Percentiles rank a stretch among this genome's conserved stretches.
Conservation (phyloP, 2,797 vertebrate species). For the Crocodylus rhombifer region DNA sequence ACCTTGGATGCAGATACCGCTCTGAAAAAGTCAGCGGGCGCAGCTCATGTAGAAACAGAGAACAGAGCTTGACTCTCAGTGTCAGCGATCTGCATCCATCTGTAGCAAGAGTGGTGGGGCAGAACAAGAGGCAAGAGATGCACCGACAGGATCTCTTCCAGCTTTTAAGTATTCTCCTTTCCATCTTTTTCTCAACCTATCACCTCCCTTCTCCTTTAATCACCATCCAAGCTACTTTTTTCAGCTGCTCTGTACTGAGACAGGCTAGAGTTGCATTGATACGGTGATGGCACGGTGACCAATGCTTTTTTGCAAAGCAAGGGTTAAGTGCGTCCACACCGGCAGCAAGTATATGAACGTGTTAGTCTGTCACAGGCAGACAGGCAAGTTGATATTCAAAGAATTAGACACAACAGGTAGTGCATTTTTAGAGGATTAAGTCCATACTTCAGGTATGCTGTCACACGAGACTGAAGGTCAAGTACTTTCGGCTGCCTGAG, state of each 20-base stretch:
- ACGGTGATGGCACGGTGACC: not conserved
- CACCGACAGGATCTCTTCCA: not conserved
- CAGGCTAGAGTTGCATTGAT: not conserved
- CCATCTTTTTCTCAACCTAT: not conserved
- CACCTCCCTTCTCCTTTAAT: not conserved
- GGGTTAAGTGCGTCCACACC: not conserved
- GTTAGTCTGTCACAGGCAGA: not conserved
- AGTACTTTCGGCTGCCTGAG: slow-evolving; percentile 20
- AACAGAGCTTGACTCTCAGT: not conserved
- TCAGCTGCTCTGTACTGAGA: not conserved
- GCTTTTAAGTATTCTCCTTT: not conserved
- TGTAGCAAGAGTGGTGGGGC: not conserved
- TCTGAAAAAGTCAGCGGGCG: not conserved
- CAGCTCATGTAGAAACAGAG: not conserved
- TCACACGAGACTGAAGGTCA: slow-evolving; percentile 51
- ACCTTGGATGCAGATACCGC: not conserved
- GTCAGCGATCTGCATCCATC: not conserved
- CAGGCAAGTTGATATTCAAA: slow-evolving; percentile 30
- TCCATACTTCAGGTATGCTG: slow-evolving; percentile 25
- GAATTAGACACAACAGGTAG: slow-evolving; percentile 17
- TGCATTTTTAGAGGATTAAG: slow-evolving; percentile 57
- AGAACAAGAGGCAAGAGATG: not conserved
- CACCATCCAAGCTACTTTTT: not conserved
- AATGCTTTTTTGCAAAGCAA: not conserved
- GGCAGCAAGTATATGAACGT: not conserved